Evolutionary conservation across 2,113 vertebrate species (phyloP), one percentile per base, ranked within the genome.

Genomic region (Tragelaphus buxtoni): DNA sequence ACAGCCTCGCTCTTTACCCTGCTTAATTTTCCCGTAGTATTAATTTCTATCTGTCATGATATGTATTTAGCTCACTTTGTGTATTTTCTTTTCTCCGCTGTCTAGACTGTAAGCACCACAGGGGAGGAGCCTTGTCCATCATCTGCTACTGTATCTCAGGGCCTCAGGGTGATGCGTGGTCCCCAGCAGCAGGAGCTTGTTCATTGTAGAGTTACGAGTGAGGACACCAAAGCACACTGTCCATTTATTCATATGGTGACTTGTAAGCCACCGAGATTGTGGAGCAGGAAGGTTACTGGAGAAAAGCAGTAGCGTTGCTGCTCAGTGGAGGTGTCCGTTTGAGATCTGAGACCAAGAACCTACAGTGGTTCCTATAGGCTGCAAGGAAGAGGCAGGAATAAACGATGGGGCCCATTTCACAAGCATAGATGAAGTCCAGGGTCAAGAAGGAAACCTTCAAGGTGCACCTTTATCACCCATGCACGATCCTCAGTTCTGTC

Each of bases 51-150:
- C 79, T 61, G 35, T 35, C 47, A 39, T n/a, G 35, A 24, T 63
- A n/a, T 1, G 0, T 42, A 35, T n/a, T 55, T 49, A 9, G 47
- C 7, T 91, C 47, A 22, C 26, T 69, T 63, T 83, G 32, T 92
- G 56, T 77, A n/a, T 72, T 77, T 77, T 92, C 39, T 63, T 92
- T 60, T 83, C 39, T 92, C 11, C 35, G 4, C 32, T 79, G 26
- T 84, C 18, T 72, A 35, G 30, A 76, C 35, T 65, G 13, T 51
- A 56, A 72, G 55, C 9, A 76, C 28, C 10, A 55, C 39, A 30
- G 24, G 5, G 12, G 74, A 26, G 30, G 45, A 77, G 35, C n/a
- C 77, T 84, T 85, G 60, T 91, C 30, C 26, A 20, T 88, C 42
- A 5, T 1, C 60, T 49, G 45, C 28, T 77, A 7, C 32, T 90